Evolutionary conservation across 2,113 vertebrate genomes (phyloP), one percentile per base, ranked within the genome.

Genomic region (Plotosus lineatus): DNA sequence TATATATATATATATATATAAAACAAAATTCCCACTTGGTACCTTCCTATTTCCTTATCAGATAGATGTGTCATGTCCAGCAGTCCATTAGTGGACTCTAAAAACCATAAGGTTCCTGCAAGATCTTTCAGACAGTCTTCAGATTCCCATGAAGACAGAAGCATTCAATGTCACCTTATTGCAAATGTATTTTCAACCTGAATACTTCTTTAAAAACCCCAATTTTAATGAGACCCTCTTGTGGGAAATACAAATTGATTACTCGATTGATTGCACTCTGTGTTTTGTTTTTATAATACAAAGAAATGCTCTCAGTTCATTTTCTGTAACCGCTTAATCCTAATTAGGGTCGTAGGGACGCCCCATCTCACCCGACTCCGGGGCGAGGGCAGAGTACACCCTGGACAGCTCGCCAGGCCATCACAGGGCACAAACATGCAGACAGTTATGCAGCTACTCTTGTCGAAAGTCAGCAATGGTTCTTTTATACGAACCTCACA

Each of bases 71-170:
- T n/a, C 4, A 65, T 3, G 10, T 68, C 17, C 17, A 36, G 33
- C 36, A 51, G 28, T 17, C 69, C 46, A 73, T 73, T 23, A 71
- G 7, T 44, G 28, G 6, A 19, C 44, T 50, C 26, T 48, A 71
- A 48, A 48, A 48, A n/a, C 44, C 44, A 71, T 11, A 42, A 66
- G 42, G 33, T 50, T 72, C 26, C 68, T 72, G 44, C n/a, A 72
- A 50, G 68, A 31, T 69, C n/a, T 71, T 46, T 46, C 28, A 46
- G 14, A 71, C 4, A 46, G 19, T 72, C 28, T 21, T 4, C 15
- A 72, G 1, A 33, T 33, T 51, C 33, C 10, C 28, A 19, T 51
- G 1, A 50, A 31, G 68, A 50, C 17, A 51, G 69, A 51, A 73
- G 3, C 46, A 51, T 50, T 72, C 10, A 11, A 50, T 33, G 15